Evolutionary conservation across 2,888 invertebrate genomes (phyloP).

Genomic region (Galerucella pusilla): DNA sequence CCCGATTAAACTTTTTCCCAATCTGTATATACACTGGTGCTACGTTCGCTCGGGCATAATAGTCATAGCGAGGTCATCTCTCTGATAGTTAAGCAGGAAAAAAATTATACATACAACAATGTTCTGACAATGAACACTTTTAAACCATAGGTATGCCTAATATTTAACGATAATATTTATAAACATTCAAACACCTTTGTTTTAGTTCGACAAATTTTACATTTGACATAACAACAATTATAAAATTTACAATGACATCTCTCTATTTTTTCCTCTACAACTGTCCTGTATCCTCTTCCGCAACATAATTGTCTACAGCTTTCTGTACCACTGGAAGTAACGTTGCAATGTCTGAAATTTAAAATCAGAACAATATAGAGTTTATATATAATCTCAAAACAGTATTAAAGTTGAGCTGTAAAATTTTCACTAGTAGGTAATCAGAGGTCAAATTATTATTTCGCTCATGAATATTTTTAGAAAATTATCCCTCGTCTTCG

Average conservation of each 20-base stretch:
- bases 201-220: conserved; percentile 81
- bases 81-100: too few species aligned
- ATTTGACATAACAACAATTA: conserved; percentile 90
- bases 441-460: too few species aligned
- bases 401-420: background rate
- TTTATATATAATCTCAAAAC: background rate
- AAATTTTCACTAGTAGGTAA: too few species aligned
- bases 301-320: conserved; percentile 87
- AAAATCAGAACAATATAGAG: conserved; percentile 16
- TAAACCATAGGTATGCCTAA: background rate
- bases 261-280: conserved; percentile 75
- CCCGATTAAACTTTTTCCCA: too few species aligned
- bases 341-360: conserved; percentile 76
- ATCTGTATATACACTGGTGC: too few species aligned
- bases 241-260: conserved; percentile 87
- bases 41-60: too few species aligned
- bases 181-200: conserved; percentile 78
- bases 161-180: conserved; percentile 29
- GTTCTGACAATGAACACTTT: too few species aligned
- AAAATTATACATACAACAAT: too few species aligned
- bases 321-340: conserved; percentile 73
- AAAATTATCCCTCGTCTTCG: too few species aligned
- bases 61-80: too few species aligned
- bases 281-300: conserved; percentile 80
- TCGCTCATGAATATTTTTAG: too few species aligned